These are phyloP conservation scores for Lepisosteus oculatus DNA, from an alignment of 2,113 vertebrate species.

Conservation along the genomic window DNA sequence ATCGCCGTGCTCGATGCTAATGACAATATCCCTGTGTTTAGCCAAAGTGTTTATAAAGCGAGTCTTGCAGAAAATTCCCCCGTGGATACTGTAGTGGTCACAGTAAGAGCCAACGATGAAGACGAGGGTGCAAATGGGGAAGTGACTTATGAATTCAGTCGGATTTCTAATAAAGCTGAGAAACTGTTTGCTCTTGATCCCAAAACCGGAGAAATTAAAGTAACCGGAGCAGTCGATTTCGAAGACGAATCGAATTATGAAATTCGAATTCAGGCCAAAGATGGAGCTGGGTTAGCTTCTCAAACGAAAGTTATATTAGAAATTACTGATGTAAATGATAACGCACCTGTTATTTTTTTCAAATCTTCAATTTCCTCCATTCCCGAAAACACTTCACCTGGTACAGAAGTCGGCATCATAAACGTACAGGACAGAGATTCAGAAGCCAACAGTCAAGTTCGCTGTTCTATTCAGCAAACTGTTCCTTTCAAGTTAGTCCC, in stretches of 20 bases:
- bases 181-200: conserved; percentile 31
- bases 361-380: conserved; percentile 52
- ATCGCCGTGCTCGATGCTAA: conserved; percentile 59
- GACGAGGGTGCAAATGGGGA: conserved; percentile 53
- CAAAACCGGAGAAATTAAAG: conserved; percentile 33
- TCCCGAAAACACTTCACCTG: conserved; percentile 51
- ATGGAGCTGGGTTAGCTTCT: conserved; percentile 54
- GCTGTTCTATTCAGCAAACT: conserved; percentile 43
- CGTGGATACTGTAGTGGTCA: conserved; percentile 43
- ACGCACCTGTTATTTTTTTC: conserved; percentile 52
- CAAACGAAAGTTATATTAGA: conserved; percentile 55
- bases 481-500: conserved; percentile 51
- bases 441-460: conserved; percentile 47
- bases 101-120: conserved; percentile 64
- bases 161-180: conserved; percentile 23
- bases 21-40: conserved; percentile 59
- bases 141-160: conserved; percentile 39
- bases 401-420: conserved; percentile 66
- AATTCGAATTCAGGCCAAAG: conserved; percentile 54
- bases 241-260: conserved; percentile 37
- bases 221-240: conserved; percentile 37
- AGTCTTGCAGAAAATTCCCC: conserved; percentile 49
- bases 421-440: conserved; percentile 66
- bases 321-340: conserved; percentile 69
- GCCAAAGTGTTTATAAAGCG: conserved; percentile 42